Evolutionary conservation across 2,113 vertebrate genomes (phyloP).

Genomic region (Dunckerocampus dactyliophorus): DNA sequence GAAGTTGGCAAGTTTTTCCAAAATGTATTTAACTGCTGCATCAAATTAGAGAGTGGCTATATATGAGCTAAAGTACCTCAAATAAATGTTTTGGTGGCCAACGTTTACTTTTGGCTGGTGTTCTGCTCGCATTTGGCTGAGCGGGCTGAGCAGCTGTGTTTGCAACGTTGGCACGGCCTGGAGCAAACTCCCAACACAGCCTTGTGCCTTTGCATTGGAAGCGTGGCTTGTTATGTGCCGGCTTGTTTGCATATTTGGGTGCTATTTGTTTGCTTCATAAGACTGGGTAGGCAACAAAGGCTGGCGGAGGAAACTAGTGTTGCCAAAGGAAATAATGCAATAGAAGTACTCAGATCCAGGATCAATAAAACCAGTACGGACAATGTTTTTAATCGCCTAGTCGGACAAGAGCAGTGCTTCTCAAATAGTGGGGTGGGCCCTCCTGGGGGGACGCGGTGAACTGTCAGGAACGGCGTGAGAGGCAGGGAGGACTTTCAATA

Average conservation of each 20-base stretch:
- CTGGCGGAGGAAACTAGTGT: too few species aligned
- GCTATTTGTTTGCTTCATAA: conserved; percentile 18
- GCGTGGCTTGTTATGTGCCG: not conserved
- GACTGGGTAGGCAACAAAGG: conserved; percentile 2
- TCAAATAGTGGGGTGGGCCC: too few species aligned
- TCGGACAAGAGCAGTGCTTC: too few species aligned
- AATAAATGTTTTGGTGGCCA: conserved; percentile 29
- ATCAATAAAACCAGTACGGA: too few species aligned
- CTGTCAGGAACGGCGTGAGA: too few species aligned
- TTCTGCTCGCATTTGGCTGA: conserved; percentile 16
- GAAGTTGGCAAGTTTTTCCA: conserved; percentile 19
- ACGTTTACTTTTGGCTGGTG: conserved; percentile 18
- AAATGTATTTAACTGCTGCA: conserved; percentile 8
- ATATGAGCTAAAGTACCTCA: conserved; percentile 18
- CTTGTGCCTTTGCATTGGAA: conserved; percentile 16
- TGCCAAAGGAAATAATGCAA: too few species aligned
- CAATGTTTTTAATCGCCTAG: too few species aligned
- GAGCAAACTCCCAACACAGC: conserved; percentile 20
- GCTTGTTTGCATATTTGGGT: conserved; percentile 4
- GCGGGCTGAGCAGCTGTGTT: conserved; percentile 41
- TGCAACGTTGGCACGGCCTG: conserved; percentile 14
- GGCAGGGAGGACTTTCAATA: too few species aligned
- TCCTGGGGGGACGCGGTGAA: too few species aligned
- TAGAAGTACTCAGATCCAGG: too few species aligned
- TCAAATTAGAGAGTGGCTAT: conserved; percentile 29